Evolutionary conservation across 2,113 vertebrate genomes (phyloP), one percentile per base, ranked within the genome.

Genomic region (Xyliphius kryptos): DNA sequence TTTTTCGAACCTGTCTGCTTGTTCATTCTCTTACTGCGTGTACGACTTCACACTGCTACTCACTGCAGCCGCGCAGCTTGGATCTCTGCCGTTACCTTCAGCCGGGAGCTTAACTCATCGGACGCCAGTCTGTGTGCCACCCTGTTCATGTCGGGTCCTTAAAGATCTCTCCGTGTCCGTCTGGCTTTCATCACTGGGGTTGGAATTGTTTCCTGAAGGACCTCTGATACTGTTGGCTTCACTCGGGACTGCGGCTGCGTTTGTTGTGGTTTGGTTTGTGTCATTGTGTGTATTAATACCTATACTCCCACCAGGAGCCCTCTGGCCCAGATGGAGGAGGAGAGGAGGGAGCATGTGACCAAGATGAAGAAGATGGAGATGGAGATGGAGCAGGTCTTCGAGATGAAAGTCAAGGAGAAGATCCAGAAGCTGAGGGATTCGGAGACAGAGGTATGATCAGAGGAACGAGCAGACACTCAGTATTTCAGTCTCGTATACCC

Each of bases 331-430:
- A 98, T 98, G 96, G 96, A 98, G 77, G 96, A 98, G 77, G 95
- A 98, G 76, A 83, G 95, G 73, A 86, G 94, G 68, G 96, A 98
- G 70, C 96, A 98, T 5, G 94, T 97, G 78, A 74, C 92, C 37
- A 97, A 98, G 80, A 98, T 98, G 96, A 97, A 98, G 78, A 98
- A 98, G 79, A 98, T 98, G 96, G 96, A 98, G 77, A 95, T 97
- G 93, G 95, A 98, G 74, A 98, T 98, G 96, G 95, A 98, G 47
- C 96, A 98, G 76, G 95, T 98, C 73, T 98, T 98, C 74, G 95
- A 97, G 77, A 98, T 98, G 96, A 98, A 98, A 83, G 96, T 98
- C 77, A 98, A 98, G 85, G 96, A 98, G 74, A 98, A 98, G 77
- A 89, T 97, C 81, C 96, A 98, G 79, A 98, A 98, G 71, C 88